Evolutionary conservation across 2,888 invertebrate species (phyloP).

Genomic region (Volucella inanis): DNA sequence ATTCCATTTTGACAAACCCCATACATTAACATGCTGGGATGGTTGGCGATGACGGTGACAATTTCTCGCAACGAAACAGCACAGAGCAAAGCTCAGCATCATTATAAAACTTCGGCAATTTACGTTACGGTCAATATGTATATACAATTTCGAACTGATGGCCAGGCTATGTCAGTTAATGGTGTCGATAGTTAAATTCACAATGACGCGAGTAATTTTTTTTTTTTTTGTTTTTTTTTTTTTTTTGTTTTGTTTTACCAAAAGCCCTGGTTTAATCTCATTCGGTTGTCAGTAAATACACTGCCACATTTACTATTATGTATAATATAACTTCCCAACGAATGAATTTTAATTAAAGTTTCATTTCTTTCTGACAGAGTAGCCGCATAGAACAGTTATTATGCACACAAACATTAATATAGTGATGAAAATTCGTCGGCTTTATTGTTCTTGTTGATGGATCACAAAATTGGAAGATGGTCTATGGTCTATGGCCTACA

Average conservation of each 20-base stretch:
- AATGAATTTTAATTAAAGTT: slow-evolving; percentile 66
- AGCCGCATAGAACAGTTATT: neutral
- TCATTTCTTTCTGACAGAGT: slow-evolving; percentile 41
- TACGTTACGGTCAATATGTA: slow-evolving; percentile 57
- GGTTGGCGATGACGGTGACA: neutral
- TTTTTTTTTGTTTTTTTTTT: too few species aligned
- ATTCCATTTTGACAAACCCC: slow-evolving; percentile 69
- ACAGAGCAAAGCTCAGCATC: slow-evolving; percentile 14
- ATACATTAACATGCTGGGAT: neutral
- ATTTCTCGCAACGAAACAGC: too few species aligned
- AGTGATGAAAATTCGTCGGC: slow-evolving; percentile 39
- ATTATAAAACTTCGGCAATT: slow-evolving; percentile 41
- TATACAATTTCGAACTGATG: slow-evolving; percentile 63
- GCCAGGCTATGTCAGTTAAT: slow-evolving; percentile 49
- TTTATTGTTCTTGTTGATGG: slow-evolving; percentile 59
- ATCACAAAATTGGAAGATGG: slow-evolving; percentile 62
- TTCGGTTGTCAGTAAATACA: neutral
- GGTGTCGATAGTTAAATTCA: slow-evolving; percentile 60
- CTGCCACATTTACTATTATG: slow-evolving; percentile 13
- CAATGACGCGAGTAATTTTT: slow-evolving; percentile 43
- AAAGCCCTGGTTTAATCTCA: neutral
- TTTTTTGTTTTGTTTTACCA: too few species aligned
- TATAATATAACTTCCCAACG: slow-evolving; percentile 31
- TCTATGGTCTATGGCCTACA: neutral
- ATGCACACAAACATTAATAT: slow-evolving; percentile 42